Evolutionary conservation across 2,113 vertebrate species (phyloP).

Genomic region (Anarrhichthys ocellatus): DNA sequence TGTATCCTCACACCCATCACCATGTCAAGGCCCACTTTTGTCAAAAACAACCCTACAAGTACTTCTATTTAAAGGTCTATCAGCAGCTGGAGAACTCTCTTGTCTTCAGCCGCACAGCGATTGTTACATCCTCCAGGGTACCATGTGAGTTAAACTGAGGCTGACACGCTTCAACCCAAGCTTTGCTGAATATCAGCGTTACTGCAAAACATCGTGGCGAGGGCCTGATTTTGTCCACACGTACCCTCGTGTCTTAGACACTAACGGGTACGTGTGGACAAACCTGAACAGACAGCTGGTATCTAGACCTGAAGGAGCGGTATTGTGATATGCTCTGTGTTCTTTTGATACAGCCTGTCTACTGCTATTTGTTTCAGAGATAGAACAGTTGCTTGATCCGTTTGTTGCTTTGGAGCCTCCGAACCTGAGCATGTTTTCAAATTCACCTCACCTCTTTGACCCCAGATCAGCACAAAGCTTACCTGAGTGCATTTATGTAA

Average conservation of each 20-base stretch:
- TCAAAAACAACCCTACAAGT: constrained; percentile 36
- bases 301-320: constrained; percentile 28
- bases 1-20: constrained; percentile 30
- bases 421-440: background rate
- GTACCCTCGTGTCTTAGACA: constrained; percentile 18
- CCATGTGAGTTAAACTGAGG: constrained; percentile 48
- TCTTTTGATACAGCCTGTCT: constrained; percentile 47
- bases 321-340: constrained; percentile 48
- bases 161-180: constrained; percentile 46
- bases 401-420: constrained; percentile 8
- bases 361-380: constrained; percentile 30
- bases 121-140: constrained; percentile 42
- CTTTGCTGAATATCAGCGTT: constrained; percentile 54
- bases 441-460: constrained; percentile 14
- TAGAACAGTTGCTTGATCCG: background rate
- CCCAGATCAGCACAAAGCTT: background rate
- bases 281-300: constrained; percentile 53
- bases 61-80: constrained; percentile 61
- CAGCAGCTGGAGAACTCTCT: constrained; percentile 40
- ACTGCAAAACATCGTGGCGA: constrained; percentile 23
- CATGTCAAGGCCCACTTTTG: constrained; percentile 47
- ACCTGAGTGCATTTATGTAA: constrained; percentile 34
- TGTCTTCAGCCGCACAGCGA: constrained; percentile 20
- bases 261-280: constrained; percentile 29
- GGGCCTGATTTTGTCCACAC: no score